Percentiles rank a stretch among this genome's conserved stretches.
Evolutionary conservation across 1,140 invertebrate genomes (phyloP).

Genomic region (Tribolium madens): DNA sequence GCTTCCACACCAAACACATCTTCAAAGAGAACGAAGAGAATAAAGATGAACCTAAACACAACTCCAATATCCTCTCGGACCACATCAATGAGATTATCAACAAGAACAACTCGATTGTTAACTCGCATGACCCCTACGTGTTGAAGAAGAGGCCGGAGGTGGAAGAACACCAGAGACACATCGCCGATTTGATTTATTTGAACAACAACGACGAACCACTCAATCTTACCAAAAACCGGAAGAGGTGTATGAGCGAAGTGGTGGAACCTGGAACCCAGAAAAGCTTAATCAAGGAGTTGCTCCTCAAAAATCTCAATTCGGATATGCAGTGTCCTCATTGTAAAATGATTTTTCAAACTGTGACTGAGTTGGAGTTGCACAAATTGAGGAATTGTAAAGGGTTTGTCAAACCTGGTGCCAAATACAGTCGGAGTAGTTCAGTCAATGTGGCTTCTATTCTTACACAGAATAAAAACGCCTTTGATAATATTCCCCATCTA

Average conservation of each 20-base stretch:
- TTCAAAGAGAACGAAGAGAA: conserved; percentile 54
- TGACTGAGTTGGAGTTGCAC: conserved; percentile 64
- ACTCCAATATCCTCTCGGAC: conserved; percentile 55
- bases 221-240: conserved; percentile 75
- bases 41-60: conserved; percentile 38
- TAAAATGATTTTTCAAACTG: conserved; percentile 65
- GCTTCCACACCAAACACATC: conserved; percentile 61
- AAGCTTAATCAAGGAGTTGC: conserved; percentile 82
- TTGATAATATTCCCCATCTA: conserved; percentile 62
- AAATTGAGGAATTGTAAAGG: conserved; percentile 64
- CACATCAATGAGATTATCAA: conserved; percentile 63
- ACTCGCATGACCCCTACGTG: conserved; percentile 56
- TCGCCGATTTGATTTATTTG: conserved; percentile 12
- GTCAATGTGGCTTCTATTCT: conserved; percentile 65
- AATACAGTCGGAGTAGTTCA: conserved; percentile 63
- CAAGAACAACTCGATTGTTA: conserved; percentile 63
- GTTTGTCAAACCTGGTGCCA: conserved; percentile 56
- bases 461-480: conserved; percentile 65
- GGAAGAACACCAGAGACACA: conserved; percentile 15
- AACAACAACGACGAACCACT: conserved; percentile 70
- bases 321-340: conserved; percentile 64
- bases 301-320: conserved; percentile 72
- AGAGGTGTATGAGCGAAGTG: conserved; percentile 71
- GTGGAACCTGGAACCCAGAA: conserved; percentile 60
- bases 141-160: conserved; percentile 51